Evolutionary conservation across 2,888 invertebrate species (phyloP), one percentile per base, ranked within the genome.

Genomic region (Polyommatus iphigenia): DNA sequence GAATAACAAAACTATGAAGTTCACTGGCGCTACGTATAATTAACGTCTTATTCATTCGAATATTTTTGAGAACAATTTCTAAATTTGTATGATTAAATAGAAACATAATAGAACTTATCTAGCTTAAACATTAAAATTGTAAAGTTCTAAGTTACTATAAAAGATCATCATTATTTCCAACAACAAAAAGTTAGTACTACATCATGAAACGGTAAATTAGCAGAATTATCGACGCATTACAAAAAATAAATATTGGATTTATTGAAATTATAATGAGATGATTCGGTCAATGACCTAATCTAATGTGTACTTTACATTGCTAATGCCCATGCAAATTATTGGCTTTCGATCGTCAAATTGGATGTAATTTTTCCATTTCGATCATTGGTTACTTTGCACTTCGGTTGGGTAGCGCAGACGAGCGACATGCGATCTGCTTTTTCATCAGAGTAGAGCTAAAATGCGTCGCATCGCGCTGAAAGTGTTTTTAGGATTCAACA

Each of bases 291-390:
- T 80, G 82, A 79, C 81, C 82, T 71, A 50, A 80, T 78, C 78
- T 77, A 81, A 81, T 80, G 80, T 79, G 80, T 82, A 81, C 79
- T 80, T 73, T 80, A 80, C 78, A 80, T 82, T 81, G 81, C 81
- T 79, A 78, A 78, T 77, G 78, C 78, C 78, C 79, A 82, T 81
- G 81, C 82, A 83, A 84, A 84, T 84, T 82, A 82, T 82, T 82
- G 82, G 82, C 82, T 82, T 78, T 81, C 80, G 78, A 81, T 83
- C 81, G 81, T 77, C 82, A 82, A 80, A 83, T 84, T 83, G 82
- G 80, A 80, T 81, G 79, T 82, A 82, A 83, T 83, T 84, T 82
- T 79, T 80, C 80, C 80, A 83, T 80, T 79, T 78, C 78, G 78
- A 80, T 79, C 82, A 82, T 82, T 82, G 82, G 76, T 80, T 77